These are phyloP conservation scores for Trachelus stipa DNA, from an alignment of 2,888 invertebrate species.

Conservation along the genomic window DNA sequence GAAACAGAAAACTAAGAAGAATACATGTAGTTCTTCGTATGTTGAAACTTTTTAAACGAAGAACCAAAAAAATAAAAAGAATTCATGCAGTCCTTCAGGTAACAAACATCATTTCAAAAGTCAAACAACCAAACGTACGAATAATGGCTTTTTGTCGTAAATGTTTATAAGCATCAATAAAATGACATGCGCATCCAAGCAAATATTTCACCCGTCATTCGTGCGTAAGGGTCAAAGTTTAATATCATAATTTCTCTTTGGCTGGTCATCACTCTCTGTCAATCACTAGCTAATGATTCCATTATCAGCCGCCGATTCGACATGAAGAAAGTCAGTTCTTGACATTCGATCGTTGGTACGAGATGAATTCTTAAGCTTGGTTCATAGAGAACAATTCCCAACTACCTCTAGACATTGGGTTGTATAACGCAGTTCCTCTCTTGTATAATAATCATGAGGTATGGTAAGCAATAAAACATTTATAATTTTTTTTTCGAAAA, in stretches of 20 bases:
- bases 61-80: neutral
- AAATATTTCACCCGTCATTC: slow-evolving; percentile 21
- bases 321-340: slow-evolving; percentile 17
- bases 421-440: neutral
- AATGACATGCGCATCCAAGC: slow-evolving; percentile 8
- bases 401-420: neutral
- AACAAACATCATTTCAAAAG: neutral
- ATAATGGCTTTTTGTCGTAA: slow-evolving; percentile 1
- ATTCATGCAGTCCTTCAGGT: neutral
- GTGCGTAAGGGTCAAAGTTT: slow-evolving; percentile 16
- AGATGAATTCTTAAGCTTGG: neutral
- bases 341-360: slow-evolving; percentile 7
- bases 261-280: slow-evolving; percentile 25
- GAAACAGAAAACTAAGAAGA: neutral
- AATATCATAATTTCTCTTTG: slow-evolving; percentile 26
- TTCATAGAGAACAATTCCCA: neutral
- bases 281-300: slow-evolving; percentile 26
- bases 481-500: neutral
- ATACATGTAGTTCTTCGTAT: neutral
- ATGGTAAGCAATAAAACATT: neutral
- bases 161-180: neutral
- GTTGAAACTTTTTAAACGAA: neutral
- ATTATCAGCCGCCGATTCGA: slow-evolving; percentile 23
- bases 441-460: neutral
- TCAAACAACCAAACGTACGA: neutral